A percentile compares a stretch with the other conserved stretches of the same genome.
phyloP scores from a whole-genome alignment of 2,113 vertebrate genomes.

The Gopherus flavomarginatus region DNA sequence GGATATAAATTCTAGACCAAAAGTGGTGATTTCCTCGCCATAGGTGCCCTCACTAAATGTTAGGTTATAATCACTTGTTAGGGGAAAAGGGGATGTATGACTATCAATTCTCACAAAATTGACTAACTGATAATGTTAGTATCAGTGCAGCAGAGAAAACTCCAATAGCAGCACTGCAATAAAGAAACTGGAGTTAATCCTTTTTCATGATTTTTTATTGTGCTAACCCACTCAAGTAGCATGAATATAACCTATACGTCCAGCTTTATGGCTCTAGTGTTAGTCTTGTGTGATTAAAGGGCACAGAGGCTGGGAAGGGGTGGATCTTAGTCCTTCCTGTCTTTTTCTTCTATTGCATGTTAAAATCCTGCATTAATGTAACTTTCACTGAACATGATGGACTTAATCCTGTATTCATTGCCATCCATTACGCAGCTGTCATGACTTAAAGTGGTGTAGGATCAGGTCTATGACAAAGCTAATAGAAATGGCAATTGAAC shows the following conservation, averaged over 20 bases:
- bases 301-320: not conserved
- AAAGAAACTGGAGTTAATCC: not conserved
- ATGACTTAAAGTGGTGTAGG: not conserved
- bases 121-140: not conserved
- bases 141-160: not conserved
- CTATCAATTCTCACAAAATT: not conserved
- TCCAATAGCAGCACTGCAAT: not conserved
- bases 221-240: not conserved
- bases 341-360: not conserved
- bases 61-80: not conserved
- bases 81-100: not conserved
- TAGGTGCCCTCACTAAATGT: too few relatives aligned
- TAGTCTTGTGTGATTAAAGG: not conserved
- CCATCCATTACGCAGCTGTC: not conserved
- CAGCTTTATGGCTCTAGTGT: fast-evolving
- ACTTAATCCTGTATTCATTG: not conserved
- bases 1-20: fast-evolving
- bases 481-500: not conserved
- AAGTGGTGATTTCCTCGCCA: not conserved
- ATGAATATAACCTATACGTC: not conserved
- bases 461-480: not conserved
- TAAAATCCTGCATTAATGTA: not conserved
- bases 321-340: not conserved
- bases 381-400: not conserved
- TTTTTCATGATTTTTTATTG: not conserved